Evolutionary conservation across 2,797 vertebrate genomes (phyloP), one percentile per base, ranked within the genome.

Genomic region (Jordanella pulchra): DNA sequence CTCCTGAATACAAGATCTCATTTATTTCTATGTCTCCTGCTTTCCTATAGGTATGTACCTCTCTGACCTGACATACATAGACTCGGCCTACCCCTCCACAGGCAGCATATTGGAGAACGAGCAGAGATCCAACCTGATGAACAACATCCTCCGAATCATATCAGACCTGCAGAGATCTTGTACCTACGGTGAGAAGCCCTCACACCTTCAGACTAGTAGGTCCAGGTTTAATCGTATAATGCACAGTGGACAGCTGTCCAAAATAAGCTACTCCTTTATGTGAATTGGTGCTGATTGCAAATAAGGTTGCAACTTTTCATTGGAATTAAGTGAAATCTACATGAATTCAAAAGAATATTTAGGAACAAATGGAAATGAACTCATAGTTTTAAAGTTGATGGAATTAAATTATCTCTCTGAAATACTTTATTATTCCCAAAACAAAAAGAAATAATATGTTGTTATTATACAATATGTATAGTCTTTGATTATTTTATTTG

Each of bases 21-120:
- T 64, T 39, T 7, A 48, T 56, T 66, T 21, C 15, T 71, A 28
- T 61, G 7, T 75, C 21, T 77, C n/a, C 69, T 77, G 14, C 39
- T 81, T 14, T 66, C 0, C 87, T 93, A 73, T 89, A 99, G 98
- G 98, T 87, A 99, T 99, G 95, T 99, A 97, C 93, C 93, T 99
- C 83, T 99, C 97, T 21, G 98, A 99, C 77, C 93, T 99, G 93
- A 99, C 97, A 0, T 99, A 99, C 61, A 96, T 99, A 67, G 98
- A 99, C 87, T 99, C 98, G 0, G 98, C 98, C 17, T 99, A 99
- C 88, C 98, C 98, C 32, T 99, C 98, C 80, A 99, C 97, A 0
- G 97, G 97, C 75, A 99, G 97, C 94, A 99, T 99, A 86, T 92
- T 99, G 92, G 98, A 99, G 92, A 98, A 95, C 10, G 98, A 99